These are phyloP conservation scores for Drosophila testacea DNA, from an alignment of 2,888 invertebrate genomes.

Conservation along the genomic window DNA sequence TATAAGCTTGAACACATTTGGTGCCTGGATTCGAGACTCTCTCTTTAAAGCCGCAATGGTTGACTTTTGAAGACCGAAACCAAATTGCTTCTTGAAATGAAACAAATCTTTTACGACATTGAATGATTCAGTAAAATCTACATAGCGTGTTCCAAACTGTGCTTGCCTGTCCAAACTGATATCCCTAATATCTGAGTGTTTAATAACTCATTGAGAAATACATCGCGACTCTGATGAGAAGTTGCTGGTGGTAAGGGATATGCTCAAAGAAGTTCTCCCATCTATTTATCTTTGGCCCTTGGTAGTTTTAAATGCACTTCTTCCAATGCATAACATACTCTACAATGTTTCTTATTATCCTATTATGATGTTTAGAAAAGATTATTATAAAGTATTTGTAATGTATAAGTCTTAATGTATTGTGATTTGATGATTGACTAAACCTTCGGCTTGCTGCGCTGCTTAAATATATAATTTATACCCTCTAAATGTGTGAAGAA, in stretches of 20 bases:
- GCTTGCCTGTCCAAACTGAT: no score
- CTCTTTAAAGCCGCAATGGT: background rate
- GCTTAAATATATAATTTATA: background rate
- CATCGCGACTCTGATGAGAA: slow-evolving; percentile 36
- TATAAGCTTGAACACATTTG: no score
- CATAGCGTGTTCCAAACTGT: background rate
- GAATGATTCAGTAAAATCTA: background rate
- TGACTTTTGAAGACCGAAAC: background rate
- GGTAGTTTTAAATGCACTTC: background rate
- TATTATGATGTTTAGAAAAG: background rate
- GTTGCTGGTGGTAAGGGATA: slow-evolving; percentile 27
- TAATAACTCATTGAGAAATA: slow-evolving; percentile 14
- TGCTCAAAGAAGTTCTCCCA: background rate
- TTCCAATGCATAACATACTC: background rate
- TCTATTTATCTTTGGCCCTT: background rate
- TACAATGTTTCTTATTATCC: background rate
- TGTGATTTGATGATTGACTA: background rate
- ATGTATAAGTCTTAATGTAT: background rate
- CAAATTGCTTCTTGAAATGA: background rate
- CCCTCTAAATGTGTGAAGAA: background rate
- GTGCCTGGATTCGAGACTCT: background rate
- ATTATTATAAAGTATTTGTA: slow-evolving; percentile 1
- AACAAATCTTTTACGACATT: background rate
- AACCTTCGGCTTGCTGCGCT: background rate
- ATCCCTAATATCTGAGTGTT: background rate